Percentiles rank a stretch among this genome's conserved stretches.
Evolutionary conservation across 92 coral and sea anemone genomes (phyloP).

Genomic region (Phenganax subtilis): DNA sequence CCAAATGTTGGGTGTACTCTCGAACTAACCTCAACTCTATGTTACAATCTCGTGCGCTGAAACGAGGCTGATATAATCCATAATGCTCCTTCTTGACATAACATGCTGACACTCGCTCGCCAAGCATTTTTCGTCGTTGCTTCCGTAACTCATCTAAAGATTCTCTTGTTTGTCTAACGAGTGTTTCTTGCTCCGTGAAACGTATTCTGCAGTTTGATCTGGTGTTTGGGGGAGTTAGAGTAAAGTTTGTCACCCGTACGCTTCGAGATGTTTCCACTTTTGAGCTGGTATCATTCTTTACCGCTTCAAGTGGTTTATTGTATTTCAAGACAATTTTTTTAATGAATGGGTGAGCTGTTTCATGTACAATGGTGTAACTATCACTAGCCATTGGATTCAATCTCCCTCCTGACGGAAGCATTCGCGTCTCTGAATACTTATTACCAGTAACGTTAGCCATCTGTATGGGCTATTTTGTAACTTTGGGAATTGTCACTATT

Average conservation of each 20-base stretch:
- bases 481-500: not conserved
- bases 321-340: constrained; percentile 8
- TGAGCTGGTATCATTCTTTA: not conserved
- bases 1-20: constrained; percentile 21
- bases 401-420: not conserved
- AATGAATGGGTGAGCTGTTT: constrained; percentile 14
- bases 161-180: not conserved
- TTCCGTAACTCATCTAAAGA: not conserved
- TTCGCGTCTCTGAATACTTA: not conserved
- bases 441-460: not conserved
- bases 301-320: not conserved
- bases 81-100: not conserved
- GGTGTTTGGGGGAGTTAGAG: not conserved
- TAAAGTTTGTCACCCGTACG: not conserved
- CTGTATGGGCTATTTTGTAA: not conserved
- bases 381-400: not conserved
- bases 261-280: not conserved
- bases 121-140: constrained; percentile 12
- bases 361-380: not conserved
- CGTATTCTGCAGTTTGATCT: not conserved
- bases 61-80: constrained; percentile 20
- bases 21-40: constrained; percentile 7
- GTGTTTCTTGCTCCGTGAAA: not conserved
- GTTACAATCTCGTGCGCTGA: not conserved
- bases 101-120: not conserved